Evolutionary conservation across 2,113 vertebrate species (phyloP), one percentile per base, ranked within the genome.

Genomic region (Mustelus asterias): DNA sequence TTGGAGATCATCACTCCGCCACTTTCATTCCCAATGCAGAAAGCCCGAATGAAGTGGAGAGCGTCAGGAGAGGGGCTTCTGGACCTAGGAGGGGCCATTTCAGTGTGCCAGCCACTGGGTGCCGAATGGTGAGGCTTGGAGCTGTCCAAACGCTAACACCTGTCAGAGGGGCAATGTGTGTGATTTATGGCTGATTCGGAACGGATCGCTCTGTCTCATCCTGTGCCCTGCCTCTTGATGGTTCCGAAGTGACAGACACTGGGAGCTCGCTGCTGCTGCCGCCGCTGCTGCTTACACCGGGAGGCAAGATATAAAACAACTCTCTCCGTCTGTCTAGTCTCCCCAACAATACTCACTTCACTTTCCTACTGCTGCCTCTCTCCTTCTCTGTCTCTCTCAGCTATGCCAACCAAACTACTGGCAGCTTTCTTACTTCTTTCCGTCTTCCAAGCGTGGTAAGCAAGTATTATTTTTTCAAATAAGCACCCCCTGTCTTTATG

Each of bases 401-500:
- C 97, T 97, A 99, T 99, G 99, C 97, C 98, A 96, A 96, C 97
- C 96, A 98, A 96, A 97, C 97, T 98, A 70, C 96, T 98, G 97
- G 96, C 97, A 76, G 96, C 97, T 96, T 96, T 98, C 96, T 97
- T 98, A 96, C 98, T 99, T 67, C 97, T 99, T 96, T 98, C 98
- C 0, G 98, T 98, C 95, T 98, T 99, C 70, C 97, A 97, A 88
- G 98, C 98, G 60, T 97, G 99, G 99, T 99, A 97, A 98, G 99
- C 98, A 96, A 44, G 37, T 44, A 33, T 69, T 69, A 10, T 44
- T 4, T 16, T 1, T 20, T 1, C 41, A 37, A 65, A 94, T 9
- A 24, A 37, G 5, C 88, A 54, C 33, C 63, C 13, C 18, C 48
- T 67, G 18, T 58, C 18, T 63, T 14, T 5, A 20, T 93, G 90